Base-by-base conservation (phyloP, 2,888 invertebrate species). In the Pristionchus mayeri region DNA sequence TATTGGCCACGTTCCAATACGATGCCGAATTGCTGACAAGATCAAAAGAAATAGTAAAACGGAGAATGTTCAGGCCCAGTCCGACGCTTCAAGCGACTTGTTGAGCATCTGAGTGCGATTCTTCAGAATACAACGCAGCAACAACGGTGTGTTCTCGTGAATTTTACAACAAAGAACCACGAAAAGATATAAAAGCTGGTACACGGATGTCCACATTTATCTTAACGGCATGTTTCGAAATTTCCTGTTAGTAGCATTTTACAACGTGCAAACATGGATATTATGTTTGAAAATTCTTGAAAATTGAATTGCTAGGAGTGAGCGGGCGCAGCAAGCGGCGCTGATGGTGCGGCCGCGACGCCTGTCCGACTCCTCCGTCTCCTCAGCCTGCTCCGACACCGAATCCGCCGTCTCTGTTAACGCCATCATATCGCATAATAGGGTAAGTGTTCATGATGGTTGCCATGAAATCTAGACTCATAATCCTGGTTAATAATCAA, bases 101-200 rank as follows among this genome's bases (percentile, higher is more conserved):
- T 91, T 21, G 93, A 93, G 81, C 93, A 93, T 86, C 86, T 93
- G 40, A 90, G 92, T 24, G 88, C 91, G 0, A 90, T 92, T 76
- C 86, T 92, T 48, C 93, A 93, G 84, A 86, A 87, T 18, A 86
- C 88, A 0, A 87, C 88, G 13, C 88, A 90, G 57, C 90, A 89
- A 79, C 86, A 88, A 88, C 87, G 52, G 30, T 75, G 1, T 0
- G 37, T n/a, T 16, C 30, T 48, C 24, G n/a, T n/a, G n/a, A n/a
- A n/a, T n/a, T n/a, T n/a, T 24, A 37, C 3, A 16, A 37, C n/a
- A 18, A 21, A 60, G 21, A 30, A 34, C 37, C 18, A 54, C 24
- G 27, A 44, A 48, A 37, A 30, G 11, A 84, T 27, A 18, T 21
- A 48, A 57, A n/a, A 24, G 24, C 57, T n/a, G n/a, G 9, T 27